phyloP scores from a whole-genome alignment of 30 jellyfish, hydroid and myxozoan genomes.

The Aurelia coerulea region DNA sequence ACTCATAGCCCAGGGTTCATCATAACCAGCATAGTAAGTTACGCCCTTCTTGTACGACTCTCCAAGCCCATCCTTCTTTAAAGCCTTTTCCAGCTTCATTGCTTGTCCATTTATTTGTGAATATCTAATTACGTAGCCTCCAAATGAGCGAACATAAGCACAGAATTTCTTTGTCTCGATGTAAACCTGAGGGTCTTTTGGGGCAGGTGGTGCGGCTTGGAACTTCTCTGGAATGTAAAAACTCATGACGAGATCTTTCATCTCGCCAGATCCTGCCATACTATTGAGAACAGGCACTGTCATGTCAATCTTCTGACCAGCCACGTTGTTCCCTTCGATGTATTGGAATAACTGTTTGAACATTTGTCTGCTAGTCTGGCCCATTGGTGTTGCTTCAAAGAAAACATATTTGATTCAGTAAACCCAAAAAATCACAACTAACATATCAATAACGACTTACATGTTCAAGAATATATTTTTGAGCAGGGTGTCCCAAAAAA shows the following conservation, averaged over 20 bases:
- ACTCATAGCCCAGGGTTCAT: neutral
- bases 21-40: neutral
- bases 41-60: neutral
- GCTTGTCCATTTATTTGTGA: neutral
- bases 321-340: neutral
- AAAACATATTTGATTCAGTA: too few species aligned
- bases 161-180: constrained; percentile 9
- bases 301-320: neutral
- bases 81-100: neutral
- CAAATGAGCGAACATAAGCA: neutral
- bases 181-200: constrained; percentile 3
- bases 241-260: neutral
- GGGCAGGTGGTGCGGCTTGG: neutral
- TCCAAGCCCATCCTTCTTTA: neutral
- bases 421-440: too few species aligned
- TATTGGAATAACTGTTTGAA: neutral
- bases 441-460: too few species aligned
- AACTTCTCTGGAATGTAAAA: constrained; percentile 1
- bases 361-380: neutral
- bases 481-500: too few species aligned
- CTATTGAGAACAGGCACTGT: constrained; percentile 7
- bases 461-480: too few species aligned
- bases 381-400: neutral
- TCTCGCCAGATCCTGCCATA: neutral
- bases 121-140: neutral